These are phyloP conservation scores for Drosophila anomalipes DNA, from an alignment of 2,888 invertebrate genomes.

Conservation along the genomic window DNA sequence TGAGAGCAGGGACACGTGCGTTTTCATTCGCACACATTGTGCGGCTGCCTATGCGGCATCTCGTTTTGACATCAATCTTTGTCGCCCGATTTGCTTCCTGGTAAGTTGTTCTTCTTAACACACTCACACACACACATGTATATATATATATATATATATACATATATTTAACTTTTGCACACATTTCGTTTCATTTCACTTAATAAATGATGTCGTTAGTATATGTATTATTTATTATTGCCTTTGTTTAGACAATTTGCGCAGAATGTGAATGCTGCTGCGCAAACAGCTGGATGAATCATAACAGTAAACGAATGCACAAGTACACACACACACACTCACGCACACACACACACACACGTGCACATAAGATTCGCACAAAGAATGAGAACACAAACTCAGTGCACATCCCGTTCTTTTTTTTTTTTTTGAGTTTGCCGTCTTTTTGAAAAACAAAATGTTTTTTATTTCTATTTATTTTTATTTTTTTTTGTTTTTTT, in stretches of 20 bases:
- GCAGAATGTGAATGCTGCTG: constrained; percentile 68
- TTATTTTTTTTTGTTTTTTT: constrained; percentile 39
- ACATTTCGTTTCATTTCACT: constrained; percentile 34
- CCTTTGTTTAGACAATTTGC: constrained; percentile 59
- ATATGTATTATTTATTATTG: constrained; percentile 34
- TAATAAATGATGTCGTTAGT: constrained; percentile 45
- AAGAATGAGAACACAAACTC: constrained; percentile 24
- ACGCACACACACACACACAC: background rate
- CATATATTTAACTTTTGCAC: constrained; percentile 41
- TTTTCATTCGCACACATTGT: constrained; percentile 65
- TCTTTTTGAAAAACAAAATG: constrained; percentile 12
- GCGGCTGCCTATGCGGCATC: constrained; percentile 55
- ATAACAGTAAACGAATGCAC: constrained; percentile 66
- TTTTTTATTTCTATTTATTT: constrained; percentile 13
- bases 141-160: constrained; percentile 17
- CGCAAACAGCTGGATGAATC: constrained; percentile 78
- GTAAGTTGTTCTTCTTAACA: constrained; percentile 45
- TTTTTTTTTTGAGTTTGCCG: background rate
- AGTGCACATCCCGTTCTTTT: constrained; percentile 20
- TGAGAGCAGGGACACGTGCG: constrained; percentile 71
- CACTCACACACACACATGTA: background rate
- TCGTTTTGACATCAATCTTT: constrained; percentile 78
- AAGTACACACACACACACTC: constrained; percentile 5
- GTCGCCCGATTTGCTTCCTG: constrained; percentile 76
- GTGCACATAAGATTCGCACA: background rate